phyloP scores from a whole-genome alignment of 2,797 vertebrate genomes.

The Enteromius mattozi region DNA sequence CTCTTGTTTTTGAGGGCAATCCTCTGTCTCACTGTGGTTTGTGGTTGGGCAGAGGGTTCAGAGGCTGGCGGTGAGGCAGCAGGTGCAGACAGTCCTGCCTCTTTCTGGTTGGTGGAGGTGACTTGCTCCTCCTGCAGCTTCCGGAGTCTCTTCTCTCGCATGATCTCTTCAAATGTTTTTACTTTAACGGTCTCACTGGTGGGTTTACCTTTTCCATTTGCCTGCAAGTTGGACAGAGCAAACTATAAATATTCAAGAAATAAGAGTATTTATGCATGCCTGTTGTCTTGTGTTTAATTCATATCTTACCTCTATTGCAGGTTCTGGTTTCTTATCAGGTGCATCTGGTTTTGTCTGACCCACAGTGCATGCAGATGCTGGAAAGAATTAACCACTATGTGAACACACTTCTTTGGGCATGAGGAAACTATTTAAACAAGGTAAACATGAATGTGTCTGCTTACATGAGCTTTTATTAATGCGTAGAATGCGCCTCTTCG shows the following conservation, averaged over 20 bases:
- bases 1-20: slow-evolving; percentile 60
- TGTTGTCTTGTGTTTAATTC: not conserved
- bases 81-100: slow-evolving; percentile 36
- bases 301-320: slow-evolving; percentile 66
- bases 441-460: not conserved
- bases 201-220: slow-evolving; percentile 60
- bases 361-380: slow-evolving; percentile 48
- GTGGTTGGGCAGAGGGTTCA: slow-evolving; percentile 46
- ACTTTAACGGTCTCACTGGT: slow-evolving; percentile 74
- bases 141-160: slow-evolving; percentile 84
- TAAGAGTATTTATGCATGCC: not conserved
- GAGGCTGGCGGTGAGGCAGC: slow-evolving; percentile 24
- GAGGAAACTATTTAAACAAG: not conserved
- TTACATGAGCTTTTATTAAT: slow-evolving; percentile 76
- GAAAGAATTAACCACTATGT: slow-evolving; percentile 24
- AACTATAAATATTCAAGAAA: not conserved
- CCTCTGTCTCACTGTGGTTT: slow-evolving; percentile 56
- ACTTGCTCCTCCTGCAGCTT: slow-evolving; percentile 76
- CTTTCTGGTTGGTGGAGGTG: slow-evolving; percentile 51
- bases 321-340: slow-evolving; percentile 59
- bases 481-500: slow-evolving; percentile 66
- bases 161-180: slow-evolving; percentile 88
- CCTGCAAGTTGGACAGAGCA: slow-evolving; percentile 42
- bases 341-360: slow-evolving; percentile 60
- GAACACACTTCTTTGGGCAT: not conserved